A percentile compares a stretch with the other conserved stretches of the same genome.
Conservation (phyloP, 2,797 vertebrate species). For the Enteromius anoplus region DNA sequence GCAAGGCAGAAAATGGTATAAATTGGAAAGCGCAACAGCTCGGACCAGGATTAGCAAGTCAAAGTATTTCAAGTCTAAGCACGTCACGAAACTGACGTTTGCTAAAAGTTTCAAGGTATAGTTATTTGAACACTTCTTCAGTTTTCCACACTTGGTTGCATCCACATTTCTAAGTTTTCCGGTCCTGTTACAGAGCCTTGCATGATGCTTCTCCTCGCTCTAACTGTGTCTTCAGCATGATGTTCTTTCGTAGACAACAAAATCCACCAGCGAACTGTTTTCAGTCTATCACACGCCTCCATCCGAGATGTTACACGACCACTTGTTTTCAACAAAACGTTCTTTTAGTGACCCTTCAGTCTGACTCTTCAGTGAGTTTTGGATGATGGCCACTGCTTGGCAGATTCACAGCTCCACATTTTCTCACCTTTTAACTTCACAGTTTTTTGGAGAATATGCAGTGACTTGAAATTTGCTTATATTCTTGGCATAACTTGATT, state of each 20-base stretch:
- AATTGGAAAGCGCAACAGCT: not conserved
- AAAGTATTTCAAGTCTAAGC: not conserved
- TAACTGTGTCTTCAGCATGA: not conserved
- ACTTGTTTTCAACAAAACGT: slow-evolving; percentile 12
- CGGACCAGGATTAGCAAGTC: not conserved
- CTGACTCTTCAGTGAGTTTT: slow-evolving; percentile 18
- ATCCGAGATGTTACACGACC: slow-evolving; percentile 21
- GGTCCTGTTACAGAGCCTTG: not conserved
- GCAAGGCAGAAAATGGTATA: not conserved
- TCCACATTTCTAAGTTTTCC: not conserved
- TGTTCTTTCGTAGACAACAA: not conserved
- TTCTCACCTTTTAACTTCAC: slow-evolving; percentile 12
- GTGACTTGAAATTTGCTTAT: not conserved
- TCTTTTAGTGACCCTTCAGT: slow-evolving; percentile 12
- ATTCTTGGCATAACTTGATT: not conserved
- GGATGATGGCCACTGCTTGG: slow-evolving; percentile 16
- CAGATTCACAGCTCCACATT: slow-evolving; percentile 20
- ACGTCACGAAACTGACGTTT: not conserved
- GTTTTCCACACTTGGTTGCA: not conserved
- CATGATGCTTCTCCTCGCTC: not conserved
- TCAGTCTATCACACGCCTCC: slow-evolving; percentile 28
- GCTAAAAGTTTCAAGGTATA: not conserved
- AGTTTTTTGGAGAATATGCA: not conserved
- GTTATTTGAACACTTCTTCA: not conserved
- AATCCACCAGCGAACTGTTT: not conserved